phyloP scores from a whole-genome alignment of 2,113 vertebrate genomes.

The Ardeotis arabs region DNA sequence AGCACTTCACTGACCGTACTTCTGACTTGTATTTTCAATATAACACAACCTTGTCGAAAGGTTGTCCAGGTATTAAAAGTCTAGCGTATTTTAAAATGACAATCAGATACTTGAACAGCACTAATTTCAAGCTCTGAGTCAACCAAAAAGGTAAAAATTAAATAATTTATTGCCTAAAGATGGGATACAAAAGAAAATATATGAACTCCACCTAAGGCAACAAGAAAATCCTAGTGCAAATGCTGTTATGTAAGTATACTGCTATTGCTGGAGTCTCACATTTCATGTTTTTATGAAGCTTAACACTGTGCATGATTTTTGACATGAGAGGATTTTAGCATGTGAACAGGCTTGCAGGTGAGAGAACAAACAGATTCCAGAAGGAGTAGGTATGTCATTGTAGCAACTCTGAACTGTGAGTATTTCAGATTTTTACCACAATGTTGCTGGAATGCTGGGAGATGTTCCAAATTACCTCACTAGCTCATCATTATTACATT shows the following conservation, averaged over 20 bases:
- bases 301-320: background rate
- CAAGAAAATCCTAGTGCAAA: background rate
- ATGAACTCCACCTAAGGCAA: background rate
- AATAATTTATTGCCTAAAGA: background rate
- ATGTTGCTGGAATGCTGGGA: background rate
- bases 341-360: constrained; percentile 37
- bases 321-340: constrained; percentile 4
- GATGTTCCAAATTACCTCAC: background rate
- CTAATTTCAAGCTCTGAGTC: background rate
- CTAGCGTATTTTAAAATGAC: background rate
- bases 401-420: background rate
- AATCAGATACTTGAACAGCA: background rate
- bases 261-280: background rate
- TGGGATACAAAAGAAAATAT: background rate
- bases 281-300: constrained; percentile 13
- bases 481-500: background rate
- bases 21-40: background rate
- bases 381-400: background rate
- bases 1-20: background rate
- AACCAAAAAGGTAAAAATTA: background rate
- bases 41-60: background rate
- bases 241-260: background rate
- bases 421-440: constrained; percentile 7
- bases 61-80: background rate
- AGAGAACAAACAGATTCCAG: constrained; percentile 5